Base-by-base conservation (phyloP, 2,797 vertebrate species). In the Poecile montanus region DNA sequence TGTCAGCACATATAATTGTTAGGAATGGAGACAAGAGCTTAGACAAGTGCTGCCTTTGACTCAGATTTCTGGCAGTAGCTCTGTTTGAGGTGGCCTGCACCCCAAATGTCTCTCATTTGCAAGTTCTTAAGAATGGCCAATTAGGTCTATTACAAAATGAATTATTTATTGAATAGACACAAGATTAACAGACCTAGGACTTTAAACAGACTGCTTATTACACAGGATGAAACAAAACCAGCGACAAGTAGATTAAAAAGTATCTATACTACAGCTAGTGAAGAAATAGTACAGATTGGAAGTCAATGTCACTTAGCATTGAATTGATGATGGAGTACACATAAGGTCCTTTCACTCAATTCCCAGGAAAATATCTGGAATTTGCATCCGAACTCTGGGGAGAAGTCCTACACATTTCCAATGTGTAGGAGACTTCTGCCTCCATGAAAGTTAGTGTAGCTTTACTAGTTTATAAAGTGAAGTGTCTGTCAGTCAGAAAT, bases 11-110 rank as follows among this genome's bases (percentile, higher is more conserved):
- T 40, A 40, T 6, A 40, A 40, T 40, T 67, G 36, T 16, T 40
- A 48, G 0, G 2, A 57, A 40, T 40, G 53, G 34, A 48, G 34
- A 32, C 0, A 1, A 57, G 44, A 67, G 18, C 44, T 67, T 3
- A 48, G 17, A 45, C 51, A 67, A 57, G 34, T n/a, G 29, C 63
- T 48, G 44, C 29, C 53, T 38, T 20, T 51, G 78, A 17, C 56
- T 71, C 56, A 53, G 32, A 61, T 32, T 81, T 70, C 47, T 81
- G 78, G 47, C 56, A 60, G 25, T 4, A 20, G 20, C 45, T 53
- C 56, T 70, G 26, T 53, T 36, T 53, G 47, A 71, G 57, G 27
- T 16, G 27, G 16, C 8, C 30, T 60, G 36, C 19, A 40, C 10
- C 38, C 11, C 18, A 53, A 44, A 61, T 21, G 9, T 16, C 26